These are phyloP conservation scores for Calameuta filiformis DNA, from an alignment of 2,888 invertebrate genomes.

Conservation along the genomic window DNA sequence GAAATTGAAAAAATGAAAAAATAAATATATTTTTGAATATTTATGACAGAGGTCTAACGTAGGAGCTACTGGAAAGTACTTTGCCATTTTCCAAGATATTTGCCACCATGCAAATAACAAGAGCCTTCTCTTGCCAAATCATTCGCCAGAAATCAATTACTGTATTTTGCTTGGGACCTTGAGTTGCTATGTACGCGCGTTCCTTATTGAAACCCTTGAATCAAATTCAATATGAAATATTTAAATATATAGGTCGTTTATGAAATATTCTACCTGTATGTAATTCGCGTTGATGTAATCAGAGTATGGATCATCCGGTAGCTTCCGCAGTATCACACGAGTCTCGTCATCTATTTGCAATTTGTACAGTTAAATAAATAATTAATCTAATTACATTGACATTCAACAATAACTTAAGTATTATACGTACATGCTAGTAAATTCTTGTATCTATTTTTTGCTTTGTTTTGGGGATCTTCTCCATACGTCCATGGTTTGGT, in stretches of 20 bases:
- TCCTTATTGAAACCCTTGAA: conserved; percentile 40
- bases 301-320: conserved; percentile 60
- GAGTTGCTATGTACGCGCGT: conserved; percentile 59
- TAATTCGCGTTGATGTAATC: conserved; percentile 70
- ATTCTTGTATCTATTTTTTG: conserved; percentile 67
- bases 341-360: conserved; percentile 64
- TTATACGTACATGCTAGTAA: conserved; percentile 65
- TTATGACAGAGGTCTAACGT: background rate
- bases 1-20: conserved; percentile 21
- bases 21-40: background rate
- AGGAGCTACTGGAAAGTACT: conserved; percentile 40
- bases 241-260: background rate
- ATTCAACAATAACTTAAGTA: background rate
- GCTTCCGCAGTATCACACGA: conserved; percentile 64
- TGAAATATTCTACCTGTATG: conserved; percentile 61
- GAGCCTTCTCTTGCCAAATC: conserved; percentile 68
- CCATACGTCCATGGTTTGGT: conserved; percentile 63
- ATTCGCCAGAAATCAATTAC: conserved; percentile 66
- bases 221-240: conserved; percentile 1
- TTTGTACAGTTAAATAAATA: background rate
- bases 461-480: conserved; percentile 60
- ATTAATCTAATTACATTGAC: conserved; percentile 3
- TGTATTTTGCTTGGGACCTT: conserved; percentile 62
- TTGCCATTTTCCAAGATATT: conserved; percentile 67
- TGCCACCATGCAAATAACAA: conserved; percentile 68